phyloP scores from a whole-genome alignment of 2,113 vertebrate species.

The Platycercus adscitus region DNA sequence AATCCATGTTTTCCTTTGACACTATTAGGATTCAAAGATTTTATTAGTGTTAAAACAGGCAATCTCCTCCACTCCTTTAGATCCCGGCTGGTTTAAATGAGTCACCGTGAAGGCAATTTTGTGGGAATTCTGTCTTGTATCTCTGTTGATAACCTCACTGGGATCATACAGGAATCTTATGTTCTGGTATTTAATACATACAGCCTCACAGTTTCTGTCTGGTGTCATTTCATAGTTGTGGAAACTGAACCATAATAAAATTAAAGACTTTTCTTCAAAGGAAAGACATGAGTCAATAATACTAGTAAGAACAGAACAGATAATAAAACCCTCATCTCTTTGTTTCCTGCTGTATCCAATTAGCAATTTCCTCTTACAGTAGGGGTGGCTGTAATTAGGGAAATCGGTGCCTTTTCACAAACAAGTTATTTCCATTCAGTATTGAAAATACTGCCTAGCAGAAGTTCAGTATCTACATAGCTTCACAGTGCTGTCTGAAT shows the following conservation, averaged over 20 bases:
- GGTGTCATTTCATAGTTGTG: neutral
- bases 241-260: neutral
- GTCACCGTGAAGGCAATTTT: neutral
- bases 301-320: neutral
- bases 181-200: neutral
- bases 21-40: neutral
- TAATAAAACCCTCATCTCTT: neutral
- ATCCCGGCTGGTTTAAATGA: neutral
- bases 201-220: neutral
- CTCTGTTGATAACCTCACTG: neutral
- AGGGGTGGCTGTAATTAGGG: neutral
- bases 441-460: neutral
- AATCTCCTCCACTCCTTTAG: neutral
- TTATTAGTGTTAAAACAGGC: neutral
- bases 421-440: neutral
- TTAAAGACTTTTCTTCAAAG: neutral
- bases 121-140: neutral
- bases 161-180: neutral
- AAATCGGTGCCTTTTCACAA: neutral
- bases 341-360: constrained; percentile 29
- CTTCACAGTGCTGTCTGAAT: neutral
- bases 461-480: neutral
- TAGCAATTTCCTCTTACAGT: constrained; percentile 30
- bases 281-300: neutral
- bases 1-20: neutral